Conservation (phyloP, 2,113 vertebrate genomes). For the Gracilinanus agilis region DNA sequence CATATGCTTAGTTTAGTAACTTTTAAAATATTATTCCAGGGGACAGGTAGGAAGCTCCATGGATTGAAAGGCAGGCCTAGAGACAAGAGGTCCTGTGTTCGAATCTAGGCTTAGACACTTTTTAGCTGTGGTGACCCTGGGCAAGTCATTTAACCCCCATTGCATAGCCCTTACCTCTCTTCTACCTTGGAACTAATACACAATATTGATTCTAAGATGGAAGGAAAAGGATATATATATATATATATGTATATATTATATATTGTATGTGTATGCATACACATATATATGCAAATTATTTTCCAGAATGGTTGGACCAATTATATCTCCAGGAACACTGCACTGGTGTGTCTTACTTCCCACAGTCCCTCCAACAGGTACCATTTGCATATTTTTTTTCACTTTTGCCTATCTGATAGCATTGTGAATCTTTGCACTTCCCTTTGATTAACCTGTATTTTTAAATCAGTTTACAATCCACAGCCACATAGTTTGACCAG, state of each 20-base stretch:
- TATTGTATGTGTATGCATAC: too few species aligned
- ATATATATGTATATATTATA: too few species aligned
- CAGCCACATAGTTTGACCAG: neutral
- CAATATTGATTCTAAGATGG: too few species aligned
- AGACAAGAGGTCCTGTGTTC: too few species aligned
- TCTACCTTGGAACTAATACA: too few species aligned
- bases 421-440: neutral
- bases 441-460: neutral
- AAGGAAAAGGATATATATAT: too few species aligned
- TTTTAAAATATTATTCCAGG: neutral
- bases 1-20: neutral
- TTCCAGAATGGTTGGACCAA: neutral
- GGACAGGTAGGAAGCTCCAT: too few species aligned
- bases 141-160: too few species aligned
- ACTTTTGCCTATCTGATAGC: neutral
- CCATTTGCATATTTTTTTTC: neutral
- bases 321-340: neutral
- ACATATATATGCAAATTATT: neutral
- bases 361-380: neutral
- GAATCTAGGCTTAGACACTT: too few species aligned
- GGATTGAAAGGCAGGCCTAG: too few species aligned
- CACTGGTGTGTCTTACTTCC: neutral
- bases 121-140: too few species aligned
- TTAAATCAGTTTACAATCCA: neutral
- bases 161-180: too few species aligned